Base-by-base conservation (phyloP, 2,113 vertebrate genomes). In the Forbesichthys agassizii region DNA sequence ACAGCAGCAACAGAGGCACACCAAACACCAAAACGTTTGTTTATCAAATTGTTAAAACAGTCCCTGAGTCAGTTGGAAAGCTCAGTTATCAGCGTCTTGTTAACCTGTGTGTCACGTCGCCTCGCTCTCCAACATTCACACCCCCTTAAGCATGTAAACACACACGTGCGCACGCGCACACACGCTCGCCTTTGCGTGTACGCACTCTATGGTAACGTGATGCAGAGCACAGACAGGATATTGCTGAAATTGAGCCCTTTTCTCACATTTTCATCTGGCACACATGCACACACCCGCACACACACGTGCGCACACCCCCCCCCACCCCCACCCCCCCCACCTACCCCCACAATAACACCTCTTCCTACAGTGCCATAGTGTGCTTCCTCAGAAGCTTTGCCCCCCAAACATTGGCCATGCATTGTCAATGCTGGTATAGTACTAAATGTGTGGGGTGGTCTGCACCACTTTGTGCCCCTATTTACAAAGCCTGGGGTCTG, bases 191-290 rank as follows among this genome's bases (percentile, higher is more conserved):
- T 12, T n/a, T 3, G 61, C 33, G 55, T 68, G 66, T 3, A 27
- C 27, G 27, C 55, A 27, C 63, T 68, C 68, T 59, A 61, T 64
- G 36, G 68, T 71, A 83, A 87, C 86, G 71, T 63, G 83, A 86
- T 78, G 68, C 74, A 27, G 5, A 81, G 71, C 77, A 61, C 73
- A 87, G 79, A 74, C 52, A 87, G 86, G 84, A 89, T 86, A 81
- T 85, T 70, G 13, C 77, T 77, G 63, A 90, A 86, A 86, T 80
- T 5, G 66, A 81, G 73, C 77, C 81, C 82, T 78, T 89, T 89
- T 84, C 80, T 86, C 73, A 33, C 64, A 80, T 76, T 88, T 85
- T 92, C 89, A 91, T 89, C 85, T 91, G 90, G 51, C 8, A 16
- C 64, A 47, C 42, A 0, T 3, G 4, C 59, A 14, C 63, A 53